Percentiles rank a stretch among this genome's conserved stretches.
These are phyloP conservation scores for Eubucco bourcierii DNA, from an alignment of 2,113 vertebrate genomes.

Conservation along the genomic window DNA sequence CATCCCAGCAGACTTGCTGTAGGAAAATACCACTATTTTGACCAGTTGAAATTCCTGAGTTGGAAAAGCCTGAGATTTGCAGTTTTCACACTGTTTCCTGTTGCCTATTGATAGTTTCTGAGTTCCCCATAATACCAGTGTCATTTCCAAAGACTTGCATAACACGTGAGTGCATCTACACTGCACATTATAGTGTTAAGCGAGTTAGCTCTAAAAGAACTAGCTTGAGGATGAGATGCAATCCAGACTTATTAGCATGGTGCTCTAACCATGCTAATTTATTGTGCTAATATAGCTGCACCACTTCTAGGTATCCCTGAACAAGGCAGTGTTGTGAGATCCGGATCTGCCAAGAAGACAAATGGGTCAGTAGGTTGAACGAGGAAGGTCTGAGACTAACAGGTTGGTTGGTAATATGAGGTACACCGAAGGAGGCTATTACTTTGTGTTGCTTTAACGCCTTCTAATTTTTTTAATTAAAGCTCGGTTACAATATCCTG, in stretches of 20 bases:
- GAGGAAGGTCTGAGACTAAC: slow-evolving; percentile 27
- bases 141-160: neutral
- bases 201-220: slow-evolving; percentile 14
- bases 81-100: neutral
- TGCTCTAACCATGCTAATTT: slow-evolving; percentile 33
- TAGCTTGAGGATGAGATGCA: slow-evolving; percentile 26
- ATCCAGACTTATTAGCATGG: slow-evolving; percentile 11
- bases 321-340: neutral
- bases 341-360: neutral
- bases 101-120: neutral
- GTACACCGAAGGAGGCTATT: slow-evolving; percentile 43
- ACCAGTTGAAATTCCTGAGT: neutral
- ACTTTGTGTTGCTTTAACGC: slow-evolving; percentile 60
- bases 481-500: slow-evolving; percentile 7
- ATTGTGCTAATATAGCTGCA: neutral
- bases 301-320: slow-evolving; percentile 24
- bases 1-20: neutral
- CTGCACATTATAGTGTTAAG: neutral
- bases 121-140: neutral
- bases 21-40: neutral
- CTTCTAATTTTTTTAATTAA: slow-evolving; percentile 70
- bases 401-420: slow-evolving; percentile 51
- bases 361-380: slow-evolving; percentile 21
- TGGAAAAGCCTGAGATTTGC: neutral
- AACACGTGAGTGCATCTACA: neutral